Conservation (phyloP, 1,140 invertebrate genomes). For the Diploscapter pachys region DNA sequence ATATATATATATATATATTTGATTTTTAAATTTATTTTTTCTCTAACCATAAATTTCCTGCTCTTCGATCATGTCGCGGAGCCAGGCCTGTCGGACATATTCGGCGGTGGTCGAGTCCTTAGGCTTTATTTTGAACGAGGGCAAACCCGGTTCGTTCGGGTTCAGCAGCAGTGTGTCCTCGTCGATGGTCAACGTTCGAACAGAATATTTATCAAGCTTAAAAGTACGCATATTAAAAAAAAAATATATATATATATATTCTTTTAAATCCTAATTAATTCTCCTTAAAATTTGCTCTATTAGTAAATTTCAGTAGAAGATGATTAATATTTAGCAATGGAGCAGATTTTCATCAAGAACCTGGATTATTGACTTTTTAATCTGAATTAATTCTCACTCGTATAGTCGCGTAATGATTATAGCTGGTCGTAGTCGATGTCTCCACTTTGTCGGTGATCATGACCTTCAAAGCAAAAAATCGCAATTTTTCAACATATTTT, state of each 20-base stretch:
- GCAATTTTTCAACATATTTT: too few species aligned
- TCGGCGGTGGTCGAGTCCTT: slow-evolving; percentile 69
- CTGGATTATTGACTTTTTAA: too few species aligned
- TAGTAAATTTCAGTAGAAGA: slow-evolving; percentile 9
- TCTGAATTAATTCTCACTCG: slow-evolving; percentile 66
- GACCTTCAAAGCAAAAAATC: not conserved
- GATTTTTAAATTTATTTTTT: not conserved
- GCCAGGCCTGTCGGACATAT: slow-evolving; percentile 74
- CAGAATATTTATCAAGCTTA: slow-evolving; percentile 56
- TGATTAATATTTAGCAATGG: too few species aligned
- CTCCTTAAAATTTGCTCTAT: too few species aligned
- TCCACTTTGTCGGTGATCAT: slow-evolving; percentile 56
- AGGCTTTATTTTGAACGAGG: slow-evolving; percentile 45
- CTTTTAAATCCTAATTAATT: not conserved
- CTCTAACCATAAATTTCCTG: slow-evolving; percentile 48
- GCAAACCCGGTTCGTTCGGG: slow-evolving; percentile 53
- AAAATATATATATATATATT: not conserved
- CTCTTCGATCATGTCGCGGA: slow-evolving; percentile 54
- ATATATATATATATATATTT: not conserved
- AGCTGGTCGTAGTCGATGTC: slow-evolving; percentile 72
- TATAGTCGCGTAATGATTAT: slow-evolving; percentile 82
- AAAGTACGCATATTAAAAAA: slow-evolving; percentile 14
- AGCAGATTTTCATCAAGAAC: too few species aligned
- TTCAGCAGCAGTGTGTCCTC: slow-evolving; percentile 51
- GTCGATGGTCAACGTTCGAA: slow-evolving; percentile 43